These are phyloP conservation scores for Vanessa cardui DNA, from an alignment of 2,888 invertebrate genomes.

Conservation along the genomic window DNA sequence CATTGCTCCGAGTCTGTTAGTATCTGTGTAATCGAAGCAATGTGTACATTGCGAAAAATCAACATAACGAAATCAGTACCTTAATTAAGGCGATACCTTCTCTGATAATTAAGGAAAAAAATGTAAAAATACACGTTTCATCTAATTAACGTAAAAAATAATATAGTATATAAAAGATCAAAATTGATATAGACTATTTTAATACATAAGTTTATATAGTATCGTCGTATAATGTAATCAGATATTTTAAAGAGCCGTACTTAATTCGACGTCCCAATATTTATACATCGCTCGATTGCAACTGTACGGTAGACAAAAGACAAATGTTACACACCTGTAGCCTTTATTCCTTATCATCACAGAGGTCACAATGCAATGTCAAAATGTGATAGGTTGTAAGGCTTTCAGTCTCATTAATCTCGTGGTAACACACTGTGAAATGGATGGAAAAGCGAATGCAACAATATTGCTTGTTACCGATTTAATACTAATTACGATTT, in stretches of 20 bases:
- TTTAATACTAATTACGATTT: constrained; percentile 17
- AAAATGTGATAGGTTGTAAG: constrained; percentile 8
- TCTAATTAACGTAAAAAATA: background rate
- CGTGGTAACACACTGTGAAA: constrained; percentile 38
- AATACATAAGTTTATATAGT: background rate
- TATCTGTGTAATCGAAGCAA: no score
- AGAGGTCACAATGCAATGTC: constrained; percentile 9
- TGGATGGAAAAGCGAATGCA: constrained; percentile 29
- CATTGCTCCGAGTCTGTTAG: no score
- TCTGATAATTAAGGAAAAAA: background rate
- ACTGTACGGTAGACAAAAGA: background rate
- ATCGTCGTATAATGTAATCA: constrained; percentile 8
- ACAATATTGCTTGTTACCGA: constrained; percentile 20
- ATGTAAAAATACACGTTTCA: background rate
- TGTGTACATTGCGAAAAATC: no score
- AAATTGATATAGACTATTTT: background rate
- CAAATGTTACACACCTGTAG: background rate
- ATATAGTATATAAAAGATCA: background rate
- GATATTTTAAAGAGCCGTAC: constrained; percentile 17
- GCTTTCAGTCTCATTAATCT: constrained; percentile 39
- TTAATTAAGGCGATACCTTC: background rate
- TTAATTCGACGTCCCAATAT: constrained; percentile 38
- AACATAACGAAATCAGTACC: no score
- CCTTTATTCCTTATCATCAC: constrained; percentile 6
- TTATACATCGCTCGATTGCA: constrained; percentile 23